Conservation (phyloP, 2,888 invertebrate genomes). For the Trichopria drosophilae region DNA sequence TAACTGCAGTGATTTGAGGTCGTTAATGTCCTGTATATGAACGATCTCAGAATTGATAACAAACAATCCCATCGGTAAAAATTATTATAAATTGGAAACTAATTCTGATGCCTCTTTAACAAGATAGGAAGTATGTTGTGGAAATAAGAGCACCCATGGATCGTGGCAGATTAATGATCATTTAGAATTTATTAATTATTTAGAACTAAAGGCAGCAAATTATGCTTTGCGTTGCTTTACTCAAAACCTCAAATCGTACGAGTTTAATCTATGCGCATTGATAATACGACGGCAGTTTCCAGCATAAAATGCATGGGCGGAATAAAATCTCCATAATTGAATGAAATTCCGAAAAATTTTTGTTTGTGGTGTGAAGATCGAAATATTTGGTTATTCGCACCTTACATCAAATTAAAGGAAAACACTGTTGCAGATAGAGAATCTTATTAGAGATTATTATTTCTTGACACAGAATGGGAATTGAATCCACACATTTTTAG, state of each 20-base stretch:
- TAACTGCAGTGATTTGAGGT: too few species aligned
- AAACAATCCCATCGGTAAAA: too few species aligned
- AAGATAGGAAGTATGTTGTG: too few species aligned
- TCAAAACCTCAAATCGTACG: conserved; percentile 3
- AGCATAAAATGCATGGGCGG: conserved; percentile 26
- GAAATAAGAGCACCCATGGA: too few species aligned
- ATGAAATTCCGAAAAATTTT: conserved; percentile 12
- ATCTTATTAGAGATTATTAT: conserved; percentile 15
- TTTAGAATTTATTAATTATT: too few species aligned
- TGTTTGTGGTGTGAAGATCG: conserved; percentile 24
- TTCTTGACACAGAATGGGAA: conserved; percentile 25
- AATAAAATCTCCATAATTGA: conserved; percentile 16
- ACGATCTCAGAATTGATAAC: too few species aligned
- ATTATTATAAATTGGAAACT: too few species aligned
- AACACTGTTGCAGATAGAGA: conserved; percentile 16
- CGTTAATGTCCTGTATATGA: too few species aligned
- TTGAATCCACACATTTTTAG: too few species aligned
- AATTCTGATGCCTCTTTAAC: neutral
- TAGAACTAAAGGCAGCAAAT: too few species aligned
- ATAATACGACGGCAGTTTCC: conserved; percentile 22
- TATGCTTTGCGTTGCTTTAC: too few species aligned
- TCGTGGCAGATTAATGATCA: too few species aligned
- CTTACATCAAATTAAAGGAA: conserved; percentile 17
- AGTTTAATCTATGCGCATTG: conserved; percentile 23
- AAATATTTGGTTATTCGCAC: conserved; percentile 17